Percentiles rank a stretch among this genome's conserved stretches.
Conservation (phyloP, 2,797 vertebrate genomes). For the Sebastes trivittatus region DNA sequence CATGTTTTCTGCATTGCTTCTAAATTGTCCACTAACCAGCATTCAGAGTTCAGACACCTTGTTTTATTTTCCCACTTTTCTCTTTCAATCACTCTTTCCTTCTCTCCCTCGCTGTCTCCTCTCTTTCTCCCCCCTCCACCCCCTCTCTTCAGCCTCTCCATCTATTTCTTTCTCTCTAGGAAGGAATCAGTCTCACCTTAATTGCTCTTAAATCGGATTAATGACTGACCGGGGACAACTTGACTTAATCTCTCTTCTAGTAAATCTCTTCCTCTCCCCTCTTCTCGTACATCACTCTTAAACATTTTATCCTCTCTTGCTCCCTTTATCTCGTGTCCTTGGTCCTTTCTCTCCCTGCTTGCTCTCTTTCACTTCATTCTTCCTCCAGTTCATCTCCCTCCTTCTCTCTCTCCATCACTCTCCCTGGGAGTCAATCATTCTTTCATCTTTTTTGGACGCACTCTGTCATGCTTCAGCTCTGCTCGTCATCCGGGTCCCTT, state of each 20-base stretch:
- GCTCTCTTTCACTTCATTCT: constrained; percentile 5
- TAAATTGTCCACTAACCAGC: constrained; percentile 28
- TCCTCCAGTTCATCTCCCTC: constrained; percentile 26
- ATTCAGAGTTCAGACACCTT: constrained; percentile 41
- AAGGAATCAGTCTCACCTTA: constrained; percentile 86
- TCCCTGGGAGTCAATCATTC: constrained; percentile 43
- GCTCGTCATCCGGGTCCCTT: constrained; percentile 49
- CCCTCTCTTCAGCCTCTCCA: constrained; percentile 64
- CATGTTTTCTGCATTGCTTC: background rate
- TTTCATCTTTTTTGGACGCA: constrained; percentile 51
- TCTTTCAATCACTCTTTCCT: constrained; percentile 67
- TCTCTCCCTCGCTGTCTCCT: constrained; percentile 52
- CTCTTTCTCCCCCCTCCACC: constrained; percentile 14
- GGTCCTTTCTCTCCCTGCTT: background rate
- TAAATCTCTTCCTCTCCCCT: constrained; percentile 77
- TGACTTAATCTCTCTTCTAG: constrained; percentile 84
- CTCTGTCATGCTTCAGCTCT: constrained; percentile 49
- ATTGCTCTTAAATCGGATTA: constrained; percentile 87
- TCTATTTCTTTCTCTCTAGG: constrained; percentile 77
- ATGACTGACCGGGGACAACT: constrained; percentile 85
- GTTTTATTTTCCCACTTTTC: constrained; percentile 61
- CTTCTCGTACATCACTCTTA: constrained; percentile 76
- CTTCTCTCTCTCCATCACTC: constrained; percentile 33
- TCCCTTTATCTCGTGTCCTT: constrained; percentile 37
- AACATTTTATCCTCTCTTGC: constrained; percentile 55